Base-by-base conservation (phyloP, 2,113 vertebrate genomes). In the Girardinichthys multiradiatus region DNA sequence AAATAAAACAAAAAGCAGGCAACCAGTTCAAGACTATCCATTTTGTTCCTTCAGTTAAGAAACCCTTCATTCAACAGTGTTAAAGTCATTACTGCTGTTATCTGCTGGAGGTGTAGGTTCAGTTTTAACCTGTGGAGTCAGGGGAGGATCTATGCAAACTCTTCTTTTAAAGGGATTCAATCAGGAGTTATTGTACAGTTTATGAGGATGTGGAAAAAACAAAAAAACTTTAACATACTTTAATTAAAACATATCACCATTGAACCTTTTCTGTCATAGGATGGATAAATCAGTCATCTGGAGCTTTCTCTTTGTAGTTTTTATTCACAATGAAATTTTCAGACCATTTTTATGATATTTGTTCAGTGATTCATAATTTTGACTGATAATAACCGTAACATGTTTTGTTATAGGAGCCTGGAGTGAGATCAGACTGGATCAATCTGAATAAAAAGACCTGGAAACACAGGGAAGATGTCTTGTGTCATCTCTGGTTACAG, bases 401-500 rank as follows among this genome's bases (percentile, higher is more conserved):
- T 0, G 2, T 51, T 51, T 51, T 51, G 21, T 51, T 51, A n/a
- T 21, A 51, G 48, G 48, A 51, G 48, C 9, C 48, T 51, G 19
- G 48, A 51, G 48, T 51, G 21, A 51, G 48, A 9, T 51, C 48
- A 51, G 17, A 51, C 48, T 51, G 48, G 48, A 51, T 4, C 48
- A 51, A 21, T 51, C 48, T 10, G 21, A 0, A 21, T 51, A 21
- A 51, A 26, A 62, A 51, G 48, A 51, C 48, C 48, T 51, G 48
- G 48, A n/a, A 21, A 51, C 1, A 51, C 48, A 51, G 48, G 77
- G 59, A 86, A 80, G 70, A 0, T 77, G 51, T 80, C 77, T 30
- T 83, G 84, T 0, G 14, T 39, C 26, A 8, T 14, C 0, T 80
- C 80, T 51, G 76, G 76, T 6, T 86, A 11, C 30, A 2, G 0